Base-by-base conservation (phyloP, 2,797 vertebrate genomes). In the Eospalax fontanierii region DNA sequence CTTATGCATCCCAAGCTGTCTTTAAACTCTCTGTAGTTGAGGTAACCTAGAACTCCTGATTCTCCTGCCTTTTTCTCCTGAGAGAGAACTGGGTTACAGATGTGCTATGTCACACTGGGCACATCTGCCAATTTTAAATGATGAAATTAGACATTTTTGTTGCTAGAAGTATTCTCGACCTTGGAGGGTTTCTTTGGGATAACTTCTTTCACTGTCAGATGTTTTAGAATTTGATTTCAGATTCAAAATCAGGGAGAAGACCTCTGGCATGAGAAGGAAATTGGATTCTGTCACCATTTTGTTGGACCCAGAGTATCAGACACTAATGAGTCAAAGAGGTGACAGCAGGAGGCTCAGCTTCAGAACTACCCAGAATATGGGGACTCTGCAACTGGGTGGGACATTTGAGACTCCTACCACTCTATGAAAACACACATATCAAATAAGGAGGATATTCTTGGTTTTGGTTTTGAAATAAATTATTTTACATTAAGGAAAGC, bases 401-500 rank as follows among this genome's bases (percentile, higher is more conserved):
- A 91, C 24, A 73, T 40, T 2, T 12, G 73, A 78, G n/a, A 74
- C 28, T 68, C 65, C 15, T 28, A 15, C 21, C 15, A 9, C 63
- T 91, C 88, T 66, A 91, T 59, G 76, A 65, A 73, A 43, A 9
- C 46, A 73, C 68, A 38, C 16, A 11, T 26, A 6, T 22, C 68
- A 80, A 66, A 87, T 84, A 21, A 28, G 3, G 30, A 76, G 8
- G 46, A 21, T 83, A 66, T 74, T 78, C 88, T 71, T 43, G 40
- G 9, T 40, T 66, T 85, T 46, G 6, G 43, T 78, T 88, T 88
- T 85, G 14, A 84, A 79, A 40, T 38, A 89, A 59, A 57, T 93
- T 91, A 40, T 83, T 83, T 95, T 95, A 65, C 28, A 89, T 35
- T n/a, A 46, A 11, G 10, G 78, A 33, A 3, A 75, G 81, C 88